Conservation (phyloP, 2,797 vertebrate species). For the Oceanodroma leucorhoa region DNA sequence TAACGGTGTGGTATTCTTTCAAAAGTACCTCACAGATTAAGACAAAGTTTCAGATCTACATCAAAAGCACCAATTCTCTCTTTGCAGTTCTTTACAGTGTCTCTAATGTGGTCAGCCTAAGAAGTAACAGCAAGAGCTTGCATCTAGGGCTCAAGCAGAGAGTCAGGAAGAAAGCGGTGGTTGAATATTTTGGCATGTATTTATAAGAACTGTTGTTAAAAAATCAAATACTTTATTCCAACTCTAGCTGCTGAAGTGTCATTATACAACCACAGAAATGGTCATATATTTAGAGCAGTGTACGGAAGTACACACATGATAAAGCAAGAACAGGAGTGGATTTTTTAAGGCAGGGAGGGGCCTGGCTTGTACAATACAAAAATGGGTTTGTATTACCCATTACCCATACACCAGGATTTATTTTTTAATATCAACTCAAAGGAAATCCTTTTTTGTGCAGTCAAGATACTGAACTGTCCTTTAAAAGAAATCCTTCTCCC, state of each 20-base stretch:
- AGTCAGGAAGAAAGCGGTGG: not conserved
- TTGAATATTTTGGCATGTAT: not conserved
- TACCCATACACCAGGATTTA: not conserved
- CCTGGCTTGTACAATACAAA: not conserved
- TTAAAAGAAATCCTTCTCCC: not conserved
- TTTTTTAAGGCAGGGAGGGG: not conserved
- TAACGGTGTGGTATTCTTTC: not conserved
- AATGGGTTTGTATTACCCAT: not conserved
- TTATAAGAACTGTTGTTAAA: not conserved
- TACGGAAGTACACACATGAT: not conserved
- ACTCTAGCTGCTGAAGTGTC: not conserved
- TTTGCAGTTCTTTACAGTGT: not conserved
- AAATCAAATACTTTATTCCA: not conserved
- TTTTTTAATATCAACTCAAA: not conserved
- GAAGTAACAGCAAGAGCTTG: not conserved
- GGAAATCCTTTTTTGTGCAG: not conserved
- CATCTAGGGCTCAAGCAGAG: not conserved
- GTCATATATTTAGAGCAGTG: not conserved
- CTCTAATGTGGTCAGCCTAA: not conserved
- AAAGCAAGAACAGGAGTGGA: not conserved
- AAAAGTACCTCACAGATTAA: not conserved
- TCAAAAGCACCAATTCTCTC: not conserved
- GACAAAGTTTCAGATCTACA: not conserved
- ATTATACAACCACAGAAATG: not conserved
- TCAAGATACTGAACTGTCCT: not conserved